Base-by-base conservation (phyloP, 2,888 invertebrate species). In the Apocheima hispidaria region DNA sequence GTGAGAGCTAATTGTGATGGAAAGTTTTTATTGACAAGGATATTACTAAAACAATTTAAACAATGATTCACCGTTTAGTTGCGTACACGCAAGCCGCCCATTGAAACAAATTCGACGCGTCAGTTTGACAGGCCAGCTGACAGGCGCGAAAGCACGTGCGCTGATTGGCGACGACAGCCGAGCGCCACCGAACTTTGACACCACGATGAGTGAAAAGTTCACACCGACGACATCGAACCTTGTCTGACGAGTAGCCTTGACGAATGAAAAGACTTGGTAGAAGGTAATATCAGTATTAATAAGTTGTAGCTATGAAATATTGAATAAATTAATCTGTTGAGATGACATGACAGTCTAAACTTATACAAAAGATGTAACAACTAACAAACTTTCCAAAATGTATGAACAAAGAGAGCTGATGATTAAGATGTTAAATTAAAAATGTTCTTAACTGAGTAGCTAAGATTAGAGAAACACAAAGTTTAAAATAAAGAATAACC, bases 101-200 rank as follows among this genome's bases (percentile, higher is more conserved):
- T 36, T 51, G 44, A 53, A 40, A 49, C 40, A 46, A 51, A 66
- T 60, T 41, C 23, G 10, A 64, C 16, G 57, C 58, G 63, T 51
- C 52, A 60, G 49, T 59, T 61, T 55, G 58, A 63, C 61, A 65
- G 36, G 28, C 16, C 41, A 40, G 52, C 38, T 51, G 59, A 62
- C 63, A 63, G 41, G 55, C 54, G 59, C 53, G 21, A 61, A 54
- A 56, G 44, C 63, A 58, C 46, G 44, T 23, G 60, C 51, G 40
- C 51, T 65, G 57, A 66, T 65, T 41, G 38, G 54, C 40, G 35
- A 53, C 28, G 65, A 65, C 66, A 60, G 48, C 41, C 56, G 50
- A 63, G 20, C 51, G 66, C 63, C 66, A 66, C 60, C 59, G 56
- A 58, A 60, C 55, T 52, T 64, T 41, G 51, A 63, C 56, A 52